phyloP scores from a whole-genome alignment of 2,113 vertebrate species.

The Hiodon alosoides region DNA sequence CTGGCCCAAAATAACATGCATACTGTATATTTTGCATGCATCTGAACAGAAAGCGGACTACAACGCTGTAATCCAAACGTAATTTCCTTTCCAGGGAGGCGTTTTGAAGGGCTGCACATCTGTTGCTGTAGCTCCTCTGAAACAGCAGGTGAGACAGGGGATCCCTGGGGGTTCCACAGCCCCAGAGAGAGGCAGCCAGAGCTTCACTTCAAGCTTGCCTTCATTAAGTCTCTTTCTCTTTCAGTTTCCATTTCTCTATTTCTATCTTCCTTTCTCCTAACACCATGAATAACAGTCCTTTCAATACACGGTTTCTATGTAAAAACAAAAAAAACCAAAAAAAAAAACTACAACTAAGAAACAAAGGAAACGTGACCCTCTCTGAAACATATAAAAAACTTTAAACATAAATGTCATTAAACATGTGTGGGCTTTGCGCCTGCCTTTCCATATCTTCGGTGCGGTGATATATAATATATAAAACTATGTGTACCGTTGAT shows the following conservation, averaged over 20 bases:
- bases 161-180: slow-evolving; percentile 41
- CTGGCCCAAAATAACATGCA: too few species aligned
- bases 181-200: slow-evolving; percentile 32
- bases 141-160: slow-evolving; percentile 41
- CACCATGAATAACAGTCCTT: neutral
- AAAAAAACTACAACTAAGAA: too few species aligned
- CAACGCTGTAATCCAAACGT: neutral
- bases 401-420: too few species aligned
- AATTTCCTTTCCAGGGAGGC: neutral
- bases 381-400: too few species aligned
- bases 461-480: too few species aligned
- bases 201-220: slow-evolving; percentile 29
- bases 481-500: too few species aligned
- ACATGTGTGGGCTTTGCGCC: too few species aligned
- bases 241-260: neutral
- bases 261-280: neutral
- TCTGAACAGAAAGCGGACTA: neutral
- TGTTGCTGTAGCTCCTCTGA: slow-evolving; percentile 37
- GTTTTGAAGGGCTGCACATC: slow-evolving; percentile 37
- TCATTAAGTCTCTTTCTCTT: neutral
- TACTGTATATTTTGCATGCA: neutral
- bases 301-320: slow-evolving; percentile 1
- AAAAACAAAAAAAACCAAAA: too few species aligned
- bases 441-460: too few species aligned
- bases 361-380: too few species aligned